Percentiles rank a stretch among this genome's conserved stretches.
phyloP scores from a whole-genome alignment of 1,140 invertebrate genomes.

The Mycetomoellerius zeteki region DNA sequence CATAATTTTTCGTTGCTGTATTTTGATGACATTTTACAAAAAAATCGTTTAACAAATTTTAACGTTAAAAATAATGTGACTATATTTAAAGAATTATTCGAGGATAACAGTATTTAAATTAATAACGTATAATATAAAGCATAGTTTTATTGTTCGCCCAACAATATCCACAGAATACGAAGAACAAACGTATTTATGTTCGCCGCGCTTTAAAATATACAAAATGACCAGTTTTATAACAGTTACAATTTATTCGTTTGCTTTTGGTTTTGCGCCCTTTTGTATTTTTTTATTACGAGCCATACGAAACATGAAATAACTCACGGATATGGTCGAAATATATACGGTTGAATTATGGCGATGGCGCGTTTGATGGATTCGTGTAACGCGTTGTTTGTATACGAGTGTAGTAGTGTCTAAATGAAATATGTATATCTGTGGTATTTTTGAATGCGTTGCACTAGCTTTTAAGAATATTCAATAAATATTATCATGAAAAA shows the following conservation, averaged over 20 bases:
- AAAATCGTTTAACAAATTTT: not conserved
- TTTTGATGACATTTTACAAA: not conserved
- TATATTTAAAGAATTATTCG: not conserved
- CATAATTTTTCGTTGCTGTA: not conserved
- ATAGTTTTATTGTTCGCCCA: slow-evolving; percentile 10
- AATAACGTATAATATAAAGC: slow-evolving; percentile 22
- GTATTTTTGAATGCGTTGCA: slow-evolving; percentile 45
- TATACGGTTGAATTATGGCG: slow-evolving; percentile 57
- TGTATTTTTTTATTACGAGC: slow-evolving; percentile 53
- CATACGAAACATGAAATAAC: slow-evolving; percentile 49
- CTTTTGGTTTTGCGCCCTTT: slow-evolving; percentile 37
- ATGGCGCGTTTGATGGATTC: slow-evolving; percentile 58
- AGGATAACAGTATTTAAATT: slow-evolving; percentile 27
- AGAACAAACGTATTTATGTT: slow-evolving; percentile 33
- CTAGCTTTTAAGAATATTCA: slow-evolving; percentile 56
- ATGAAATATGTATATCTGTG: slow-evolving; percentile 54
- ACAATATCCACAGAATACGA: not conserved
- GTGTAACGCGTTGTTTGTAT: slow-evolving; percentile 48
- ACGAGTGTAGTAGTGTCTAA: slow-evolving; percentile 43
- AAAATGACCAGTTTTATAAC: slow-evolving; percentile 42
- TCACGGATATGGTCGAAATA: slow-evolving; percentile 58
- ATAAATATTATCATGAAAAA: slow-evolving; percentile 30
- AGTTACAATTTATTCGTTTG: slow-evolving; percentile 52
- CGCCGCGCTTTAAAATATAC: slow-evolving; percentile 40
- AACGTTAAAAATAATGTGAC: not conserved